Base-by-base conservation (phyloP, 2,797 vertebrate species). In the Hydrocynus forskahlii region DNA sequence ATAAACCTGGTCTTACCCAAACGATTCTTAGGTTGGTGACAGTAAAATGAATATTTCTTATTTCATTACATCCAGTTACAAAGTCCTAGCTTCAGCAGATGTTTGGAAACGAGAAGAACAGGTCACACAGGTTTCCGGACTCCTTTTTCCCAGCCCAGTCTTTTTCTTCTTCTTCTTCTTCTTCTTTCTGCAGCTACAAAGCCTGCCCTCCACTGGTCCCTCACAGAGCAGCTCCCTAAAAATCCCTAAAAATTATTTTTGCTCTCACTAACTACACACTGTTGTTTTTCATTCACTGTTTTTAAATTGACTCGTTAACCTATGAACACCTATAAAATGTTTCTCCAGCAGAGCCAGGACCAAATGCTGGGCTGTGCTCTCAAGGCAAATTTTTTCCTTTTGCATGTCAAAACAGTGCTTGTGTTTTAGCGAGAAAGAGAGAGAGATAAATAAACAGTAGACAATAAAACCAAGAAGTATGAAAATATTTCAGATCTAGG, bases 121-220 rank as follows among this genome's bases (percentile, higher is more conserved):
- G 80, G 40, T 71, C n/a, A 60, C 35, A 66, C 57, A 70, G 72
- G 75, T 78, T 84, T 86, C 85, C 85, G 82, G 82, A 62, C 43
- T 80, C 35, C 74, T 45, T 63, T 57, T 21, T 19, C 54, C 52
- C 3, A 4, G 52, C 52, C 3, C 16, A 4, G 8, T 54, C 52
- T 71, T 83, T 67, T 19, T 81, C 55, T 72, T 35, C 48, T 52
- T 48, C 73, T 21, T 50, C 43, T 54, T 75, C 64, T 71, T 83
- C 72, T 19, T 81, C 55, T 72, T 35, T 52, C 78, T 70, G 55
- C 63, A 73, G 50, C 29, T 38, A 29, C 10, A 38, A 16, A 54
- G 29, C 7, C 73, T 71, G 80, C 80, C 74, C 16, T 57, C 80
- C 68, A 64, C n/a, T 48, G 80, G 74, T 14, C 14, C 2, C 9